These are phyloP conservation scores for Eulemur coronatus DNA, from an alignment of 2,797 vertebrate genomes.

Conservation along the genomic window DNA sequence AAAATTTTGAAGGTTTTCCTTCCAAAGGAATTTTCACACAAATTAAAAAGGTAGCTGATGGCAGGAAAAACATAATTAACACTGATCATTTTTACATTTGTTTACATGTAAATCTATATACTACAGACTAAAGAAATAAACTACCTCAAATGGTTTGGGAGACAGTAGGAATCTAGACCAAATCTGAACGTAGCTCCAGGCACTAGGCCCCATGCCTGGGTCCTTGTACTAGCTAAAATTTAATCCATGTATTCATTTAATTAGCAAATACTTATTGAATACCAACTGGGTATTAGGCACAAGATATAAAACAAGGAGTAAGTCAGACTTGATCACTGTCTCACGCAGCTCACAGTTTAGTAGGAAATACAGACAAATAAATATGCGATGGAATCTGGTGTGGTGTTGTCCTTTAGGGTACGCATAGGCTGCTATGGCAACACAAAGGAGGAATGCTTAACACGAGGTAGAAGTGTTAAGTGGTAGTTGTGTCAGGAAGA, in stretches of 20 bases:
- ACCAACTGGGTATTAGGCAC: neutral
- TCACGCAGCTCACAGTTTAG: neutral
- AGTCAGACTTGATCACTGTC: neutral
- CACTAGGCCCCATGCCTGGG: neutral
- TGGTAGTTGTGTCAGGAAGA: neutral
- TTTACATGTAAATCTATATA: slow-evolving; percentile 35
- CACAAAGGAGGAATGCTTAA: slow-evolving; percentile 30
- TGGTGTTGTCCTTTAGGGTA: neutral
- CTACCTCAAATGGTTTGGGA: slow-evolving; percentile 30
- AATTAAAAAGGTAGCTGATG: neutral
- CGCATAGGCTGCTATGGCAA: neutral
- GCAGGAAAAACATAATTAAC: slow-evolving; percentile 29
- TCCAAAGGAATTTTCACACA: slow-evolving; percentile 13
- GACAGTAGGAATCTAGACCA: slow-evolving; percentile 15
- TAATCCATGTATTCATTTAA: slow-evolving; percentile 10
- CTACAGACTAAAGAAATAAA: slow-evolving; percentile 25
- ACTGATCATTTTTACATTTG: slow-evolving; percentile 9
- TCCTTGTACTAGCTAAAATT: neutral
- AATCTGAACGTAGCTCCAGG: neutral
- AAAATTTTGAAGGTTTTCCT: slow-evolving; percentile 31
- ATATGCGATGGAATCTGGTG: neutral
- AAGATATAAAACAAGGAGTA: slow-evolving; percentile 33
- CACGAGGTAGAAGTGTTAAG: neutral
- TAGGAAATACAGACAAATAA: slow-evolving; percentile 21
- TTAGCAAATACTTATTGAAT: slow-evolving; percentile 20